Percentiles rank a stretch among this genome's conserved stretches.
phyloP scores from a whole-genome alignment of 35 echinoderm and acorn worm species.

The Apostichopus parvimensis region DNA sequence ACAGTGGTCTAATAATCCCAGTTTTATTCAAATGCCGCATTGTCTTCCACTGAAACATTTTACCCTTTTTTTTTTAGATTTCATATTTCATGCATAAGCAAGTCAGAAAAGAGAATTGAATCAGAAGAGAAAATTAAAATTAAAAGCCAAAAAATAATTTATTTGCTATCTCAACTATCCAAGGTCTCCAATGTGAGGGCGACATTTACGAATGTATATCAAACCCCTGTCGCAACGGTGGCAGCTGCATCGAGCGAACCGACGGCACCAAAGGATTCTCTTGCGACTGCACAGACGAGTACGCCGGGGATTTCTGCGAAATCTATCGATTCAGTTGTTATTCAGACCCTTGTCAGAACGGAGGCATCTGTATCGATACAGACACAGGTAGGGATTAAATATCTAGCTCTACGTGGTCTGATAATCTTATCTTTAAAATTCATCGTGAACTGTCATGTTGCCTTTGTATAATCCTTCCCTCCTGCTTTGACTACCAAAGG shows the following conservation, averaged over 20 bases:
- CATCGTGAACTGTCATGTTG: too few relatives aligned
- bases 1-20: too few relatives aligned
- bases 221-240: conserved; percentile 82
- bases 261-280: conserved; percentile 78
- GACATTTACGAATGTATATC: conserved; percentile 98
- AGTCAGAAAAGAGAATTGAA: too few relatives aligned
- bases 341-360: conserved; percentile 86
- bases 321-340: conserved; percentile 73
- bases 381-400: conserved; percentile 57
- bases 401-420: too few relatives aligned
- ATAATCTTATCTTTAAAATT: too few relatives aligned
- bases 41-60: too few relatives aligned
- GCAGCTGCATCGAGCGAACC: conserved; percentile 86
- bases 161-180: not conserved
- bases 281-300: conserved; percentile 77
- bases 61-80: too few relatives aligned
- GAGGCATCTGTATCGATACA: conserved; percentile 73
- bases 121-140: too few relatives aligned
- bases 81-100: too few relatives aligned
- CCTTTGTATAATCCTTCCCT: too few relatives aligned
- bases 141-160: not conserved
- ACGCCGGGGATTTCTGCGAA: conserved; percentile 75
- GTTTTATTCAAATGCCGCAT: too few relatives aligned
- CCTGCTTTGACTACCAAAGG: too few relatives aligned
- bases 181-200: conserved; percentile 94